Base-by-base conservation (phyloP, 2,113 vertebrate species). In the Forbesichthys papilliferus region DNA sequence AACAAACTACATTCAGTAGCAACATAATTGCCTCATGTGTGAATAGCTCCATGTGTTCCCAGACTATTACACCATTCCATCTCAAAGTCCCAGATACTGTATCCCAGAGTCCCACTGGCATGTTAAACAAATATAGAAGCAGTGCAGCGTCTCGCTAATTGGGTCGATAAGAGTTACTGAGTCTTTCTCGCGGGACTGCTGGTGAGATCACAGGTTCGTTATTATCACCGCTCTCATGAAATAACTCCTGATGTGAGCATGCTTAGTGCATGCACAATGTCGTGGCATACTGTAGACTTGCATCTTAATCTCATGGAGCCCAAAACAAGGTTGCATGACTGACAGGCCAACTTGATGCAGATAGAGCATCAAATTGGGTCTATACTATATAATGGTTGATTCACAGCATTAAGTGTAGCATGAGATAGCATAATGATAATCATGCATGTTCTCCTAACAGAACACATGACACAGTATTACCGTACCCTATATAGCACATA, bases 361-460 rank as follows among this genome's bases (percentile, higher is more conserved):
- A 55, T 60, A 84, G 68, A 77, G 80, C 75, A 83, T 86, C 81
- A 78, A 73, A 88, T 88, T 82, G 82, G 79, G 74, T 27, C 27
- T 5, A 2, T 34, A 68, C 79, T 71, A 73, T 76, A 78, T 84
- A 70, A 73, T 77, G 77, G 61, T 66, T 83, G 64, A 78, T 80
- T 82, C 66, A 69, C 60, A 57, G 68, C 57, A 78, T 76, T 72
- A 42, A 7, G 36, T 42, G 1, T 20, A 10, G 52, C 58, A 79
- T 68, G 66, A 73, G 69, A 82, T 73, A 42, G 36, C 7, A 42
- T 42, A 42, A 42, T 42, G 36, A 5, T 42, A 42, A 42, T 42
- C 36, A 27, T 42, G 36, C 36, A 42, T 42, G 36, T 42, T 42
- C 7, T 1, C 7, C 27, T 27, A 27, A 8, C 36, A 42, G 4